Evolutionary conservation across 2,113 vertebrate species (phyloP).

Genomic region (Arizona elegans): DNA sequence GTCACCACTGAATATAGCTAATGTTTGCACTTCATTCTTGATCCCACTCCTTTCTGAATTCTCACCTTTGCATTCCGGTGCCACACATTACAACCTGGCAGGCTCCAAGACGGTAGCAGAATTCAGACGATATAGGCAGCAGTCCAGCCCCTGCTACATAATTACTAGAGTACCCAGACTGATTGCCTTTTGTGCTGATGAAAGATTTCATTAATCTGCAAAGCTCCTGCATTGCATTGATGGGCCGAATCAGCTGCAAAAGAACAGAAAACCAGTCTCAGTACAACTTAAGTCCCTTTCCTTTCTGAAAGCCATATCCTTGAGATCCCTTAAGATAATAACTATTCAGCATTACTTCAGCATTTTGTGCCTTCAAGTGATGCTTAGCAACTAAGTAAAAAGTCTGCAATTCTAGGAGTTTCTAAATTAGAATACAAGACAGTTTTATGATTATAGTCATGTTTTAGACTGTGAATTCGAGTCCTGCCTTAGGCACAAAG

Average conservation of each 20-base stretch:
- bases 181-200: conserved; percentile 68
- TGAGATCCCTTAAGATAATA: background rate
- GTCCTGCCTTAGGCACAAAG: background rate
- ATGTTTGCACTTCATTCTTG: background rate
- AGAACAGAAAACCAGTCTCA: background rate
- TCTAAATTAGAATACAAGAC: background rate
- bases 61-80: conserved; percentile 95
- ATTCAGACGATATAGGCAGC: conserved; percentile 88
- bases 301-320: background rate
- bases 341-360: background rate
- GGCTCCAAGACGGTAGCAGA: conserved; percentile 93
- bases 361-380: background rate
- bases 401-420: background rate
- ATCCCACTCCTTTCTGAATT: background rate
- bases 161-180: conserved; percentile 59
- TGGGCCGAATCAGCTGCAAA: conserved; percentile 88
- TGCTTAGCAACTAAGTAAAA: background rate
- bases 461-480: background rate
- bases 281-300: background rate
- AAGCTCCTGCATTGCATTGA: conserved; percentile 96
- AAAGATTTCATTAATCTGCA: conserved; percentile 92
- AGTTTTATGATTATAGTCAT: background rate
- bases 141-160: conserved; percentile 79
- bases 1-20: too few relatives aligned
- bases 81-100: conserved; percentile 93